phyloP scores from a whole-genome alignment of 2,113 vertebrate genomes.

The Poeciliopsis turrubarensis region DNA sequence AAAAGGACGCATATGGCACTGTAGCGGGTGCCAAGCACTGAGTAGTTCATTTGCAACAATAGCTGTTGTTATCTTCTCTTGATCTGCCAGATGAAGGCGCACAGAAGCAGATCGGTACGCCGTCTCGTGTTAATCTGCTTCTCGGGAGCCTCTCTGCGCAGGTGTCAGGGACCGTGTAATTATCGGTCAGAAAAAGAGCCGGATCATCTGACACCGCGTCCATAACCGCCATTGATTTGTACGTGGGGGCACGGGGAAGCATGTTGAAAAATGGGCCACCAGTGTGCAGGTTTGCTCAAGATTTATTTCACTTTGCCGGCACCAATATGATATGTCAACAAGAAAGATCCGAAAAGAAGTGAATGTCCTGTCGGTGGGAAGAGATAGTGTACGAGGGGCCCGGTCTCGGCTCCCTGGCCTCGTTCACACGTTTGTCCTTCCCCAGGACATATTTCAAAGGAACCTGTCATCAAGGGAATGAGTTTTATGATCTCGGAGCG shows the following conservation, averaged over 20 bases:
- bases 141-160: neutral
- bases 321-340: conserved; percentile 23
- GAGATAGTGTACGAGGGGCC: conserved; percentile 12
- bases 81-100: neutral
- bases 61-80: neutral
- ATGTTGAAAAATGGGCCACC: conserved; percentile 42
- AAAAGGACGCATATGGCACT: conserved; percentile 10
- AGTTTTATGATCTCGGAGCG: conserved; percentile 67
- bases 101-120: neutral
- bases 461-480: conserved; percentile 65
- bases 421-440: conserved; percentile 58
- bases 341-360: conserved; percentile 28
- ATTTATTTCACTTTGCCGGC: conserved; percentile 27
- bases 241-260: conserved; percentile 24
- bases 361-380: conserved; percentile 12
- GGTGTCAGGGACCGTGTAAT: conserved; percentile 1
- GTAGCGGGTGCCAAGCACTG: neutral
- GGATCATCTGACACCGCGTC: conserved; percentile 33
- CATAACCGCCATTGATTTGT: conserved; percentile 42
- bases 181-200: conserved; percentile 7
- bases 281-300: conserved; percentile 7
- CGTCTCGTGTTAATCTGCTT: neutral
- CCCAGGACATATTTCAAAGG: conserved; percentile 70
- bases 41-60: neutral
- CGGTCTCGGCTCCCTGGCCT: conserved; percentile 31